A percentile compares a stretch with the other conserved stretches of the same genome.
Evolutionary conservation across 2,113 vertebrate species (phyloP).

Genomic region (Pelusios castaneus): DNA sequence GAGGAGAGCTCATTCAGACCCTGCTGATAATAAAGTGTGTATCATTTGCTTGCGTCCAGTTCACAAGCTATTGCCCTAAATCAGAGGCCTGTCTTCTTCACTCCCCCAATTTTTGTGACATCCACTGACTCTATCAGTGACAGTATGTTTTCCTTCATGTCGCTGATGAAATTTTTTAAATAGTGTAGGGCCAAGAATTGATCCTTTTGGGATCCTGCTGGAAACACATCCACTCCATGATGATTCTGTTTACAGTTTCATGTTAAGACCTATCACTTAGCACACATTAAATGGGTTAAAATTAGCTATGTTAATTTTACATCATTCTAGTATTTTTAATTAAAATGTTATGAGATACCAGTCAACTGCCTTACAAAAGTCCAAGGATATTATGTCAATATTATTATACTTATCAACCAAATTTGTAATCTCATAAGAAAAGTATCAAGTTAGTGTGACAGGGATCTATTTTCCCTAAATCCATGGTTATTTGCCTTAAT

Average conservation of each 20-base stretch:
- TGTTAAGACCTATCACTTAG: not conserved
- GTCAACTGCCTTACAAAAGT: not conserved
- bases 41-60: not conserved
- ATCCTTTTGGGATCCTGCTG: not conserved
- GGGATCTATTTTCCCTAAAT: not conserved
- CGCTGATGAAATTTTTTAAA: not conserved
- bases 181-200: not conserved
- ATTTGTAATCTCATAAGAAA: not conserved
- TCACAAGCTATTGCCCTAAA: not conserved
- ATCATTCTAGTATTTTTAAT: not conserved
- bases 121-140: not conserved
- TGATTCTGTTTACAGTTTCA: not conserved
- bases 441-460: not conserved
- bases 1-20: not conserved
- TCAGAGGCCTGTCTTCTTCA: not conserved
- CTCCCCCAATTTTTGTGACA: not conserved
- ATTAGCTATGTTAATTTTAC: not conserved
- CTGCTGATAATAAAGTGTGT: not conserved
- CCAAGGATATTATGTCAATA: not conserved
- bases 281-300: too few relatives aligned
- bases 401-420: not conserved
- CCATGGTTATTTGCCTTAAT: not conserved
- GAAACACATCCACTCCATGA: not conserved
- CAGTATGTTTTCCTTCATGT: not conserved
- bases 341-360: not conserved